Conservation (phyloP, 64 coral and sea anemone genomes). For the Cladopsammia gracilis region DNA sequence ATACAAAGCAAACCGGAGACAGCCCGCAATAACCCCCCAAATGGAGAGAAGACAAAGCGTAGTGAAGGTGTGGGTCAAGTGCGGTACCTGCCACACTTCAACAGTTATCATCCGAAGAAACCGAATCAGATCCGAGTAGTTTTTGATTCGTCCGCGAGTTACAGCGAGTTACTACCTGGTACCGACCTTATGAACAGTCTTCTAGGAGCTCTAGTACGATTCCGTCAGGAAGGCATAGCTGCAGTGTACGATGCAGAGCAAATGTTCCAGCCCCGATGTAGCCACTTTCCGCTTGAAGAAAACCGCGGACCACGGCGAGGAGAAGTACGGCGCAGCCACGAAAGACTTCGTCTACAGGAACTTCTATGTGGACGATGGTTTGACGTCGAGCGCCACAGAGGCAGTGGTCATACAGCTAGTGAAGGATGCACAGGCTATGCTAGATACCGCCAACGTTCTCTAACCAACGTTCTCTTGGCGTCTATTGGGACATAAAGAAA, state of each 20-base stretch:
- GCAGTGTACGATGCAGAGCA: too few species aligned
- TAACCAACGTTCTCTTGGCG: conserved; percentile 24
- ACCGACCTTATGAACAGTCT: too few species aligned
- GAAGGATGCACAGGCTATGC: conserved; percentile 17
- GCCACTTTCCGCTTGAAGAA: background rate
- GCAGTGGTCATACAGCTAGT: background rate
- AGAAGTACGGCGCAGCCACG: background rate
- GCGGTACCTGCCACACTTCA: too few species aligned
- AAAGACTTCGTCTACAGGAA: background rate
- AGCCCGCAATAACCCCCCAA: too few species aligned
- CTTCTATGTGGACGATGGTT: background rate
- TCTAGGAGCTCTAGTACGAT: too few species aligned
- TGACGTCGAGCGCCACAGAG: background rate
- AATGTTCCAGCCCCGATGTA: background rate
- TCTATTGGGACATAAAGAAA: conserved; percentile 3
- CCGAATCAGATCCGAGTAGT: too few species aligned
- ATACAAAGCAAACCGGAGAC: too few species aligned
- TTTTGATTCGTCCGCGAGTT: too few species aligned
- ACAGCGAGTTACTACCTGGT: too few species aligned
- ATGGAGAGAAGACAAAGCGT: background rate
- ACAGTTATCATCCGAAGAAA: too few species aligned
- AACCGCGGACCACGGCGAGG: background rate
- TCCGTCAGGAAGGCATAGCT: too few species aligned
- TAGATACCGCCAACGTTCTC: conserved; percentile 6
- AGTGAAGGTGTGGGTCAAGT: too few species aligned